Base-by-base conservation (phyloP, 2,888 invertebrate species). In the Dorcus hopei region DNA sequence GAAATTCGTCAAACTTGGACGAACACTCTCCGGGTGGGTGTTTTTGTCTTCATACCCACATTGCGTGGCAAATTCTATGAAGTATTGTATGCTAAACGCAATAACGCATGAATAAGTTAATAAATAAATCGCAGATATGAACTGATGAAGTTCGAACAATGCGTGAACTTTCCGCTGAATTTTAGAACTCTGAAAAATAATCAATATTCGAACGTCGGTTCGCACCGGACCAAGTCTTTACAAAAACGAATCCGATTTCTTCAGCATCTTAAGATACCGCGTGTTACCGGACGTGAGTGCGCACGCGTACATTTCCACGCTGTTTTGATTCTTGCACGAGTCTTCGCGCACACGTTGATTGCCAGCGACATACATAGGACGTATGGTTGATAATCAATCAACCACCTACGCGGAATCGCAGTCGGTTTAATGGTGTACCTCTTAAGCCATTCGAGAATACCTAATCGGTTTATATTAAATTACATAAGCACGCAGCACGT, bases 301-400 rank as follows among this genome's bases (percentile, higher is more conserved):
- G 74, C 74, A 71, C 70, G 73, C 71, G 72, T 72, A 64, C 57
- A 58, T 62, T 60, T 66, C 65, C 72, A 70, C 66, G 72, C 70
- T 71, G 72, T 72, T 73, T 72, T 72, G 72, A 72, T 71, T 72
- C 72, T 68, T 67, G 66, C 65, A 69, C 64, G 68, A 69, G 66
- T 64, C 63, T 65, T 62, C 59, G 65, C 61, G 68, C 71, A 72
- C 70, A 72, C 72, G 70, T 68, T 69, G 72, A 72, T 72, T 71
- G 72, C 68, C 69, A 65, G 66, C 68, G 69, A 70, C 68, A 65
- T 67, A 66, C 64, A 67, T 63, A 67, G 63, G 69, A 72, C 69
- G 70, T 68, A 68, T 69, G 68, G 68, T 69, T 68, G 67, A 69
- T 63, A 54, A 62, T 68, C 65, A 69, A 66, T 66, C 65, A 66